Base-by-base conservation (phyloP, 1,140 invertebrate genomes). In the Harpegnathos saltator region DNA sequence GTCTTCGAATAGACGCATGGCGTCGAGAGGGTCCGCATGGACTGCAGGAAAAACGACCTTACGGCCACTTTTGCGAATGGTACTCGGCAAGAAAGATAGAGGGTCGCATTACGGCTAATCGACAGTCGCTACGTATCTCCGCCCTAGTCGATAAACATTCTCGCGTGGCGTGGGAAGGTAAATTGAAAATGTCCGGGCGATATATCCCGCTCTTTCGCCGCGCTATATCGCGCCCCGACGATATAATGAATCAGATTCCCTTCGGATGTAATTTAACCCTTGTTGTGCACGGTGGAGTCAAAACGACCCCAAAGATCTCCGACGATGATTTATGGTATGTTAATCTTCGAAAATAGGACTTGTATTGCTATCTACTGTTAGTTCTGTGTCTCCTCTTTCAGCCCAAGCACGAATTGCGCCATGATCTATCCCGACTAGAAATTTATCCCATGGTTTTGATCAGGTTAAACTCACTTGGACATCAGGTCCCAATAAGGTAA, bases 1-100 rank as follows among this genome's bases (percentile, higher is more conserved):
- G 56, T 72, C 54, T 52, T 52, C 26, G 33, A 54, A 87, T 58
- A 69, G 48, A 83, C n/a, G 56, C 19, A 33, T 22, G 44, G 29
- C 19, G 5, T 17, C 24, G n/a, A 82, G 22, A 50, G 12, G n/a
- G 24, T 61, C 11, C 12, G 17, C 22, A 69, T 54, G 19, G 0
- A 52, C 1, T 38, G 44, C 48, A 9, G 63, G 38, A 59, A n/a
- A 66, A 80, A 69, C 54, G 81, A 63, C 86, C 62, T 73, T 63
- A 52, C 7, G 17, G 59, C 69, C 52, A 72, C 48, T 80, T 62
- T 71, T 65, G 81, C 22, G 19, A 86, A 87, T 33, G 29, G 74
- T 44, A 24, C 19, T 24, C 4, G 17, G 2, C 0, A 71, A 82
- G 59, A 83, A 78, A 26, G 65, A 54, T 82, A n/a, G 22, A 17